phyloP scores from a whole-genome alignment of 2,797 vertebrate species.

The Muscicapa comitata region DNA sequence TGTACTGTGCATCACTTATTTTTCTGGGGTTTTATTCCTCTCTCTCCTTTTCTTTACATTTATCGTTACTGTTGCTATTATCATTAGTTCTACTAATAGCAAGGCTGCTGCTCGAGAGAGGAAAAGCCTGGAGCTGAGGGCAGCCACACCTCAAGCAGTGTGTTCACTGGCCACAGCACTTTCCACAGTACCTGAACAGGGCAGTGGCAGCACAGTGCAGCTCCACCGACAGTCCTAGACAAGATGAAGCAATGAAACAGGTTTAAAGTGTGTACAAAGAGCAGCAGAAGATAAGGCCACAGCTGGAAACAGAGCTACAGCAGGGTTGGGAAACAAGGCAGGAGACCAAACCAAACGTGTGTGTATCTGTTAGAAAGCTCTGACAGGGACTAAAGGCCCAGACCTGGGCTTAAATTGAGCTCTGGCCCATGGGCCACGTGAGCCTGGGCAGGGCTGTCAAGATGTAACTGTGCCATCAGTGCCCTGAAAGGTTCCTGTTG shows the following conservation, averaged over 20 bases:
- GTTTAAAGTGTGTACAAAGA: background rate
- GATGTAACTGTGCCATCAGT: background rate
- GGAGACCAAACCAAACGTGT: background rate
- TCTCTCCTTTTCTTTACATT: background rate
- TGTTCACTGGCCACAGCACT: background rate
- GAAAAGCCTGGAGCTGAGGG: background rate
- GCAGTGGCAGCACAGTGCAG: background rate
- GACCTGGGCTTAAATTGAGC: background rate
- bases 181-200: background rate
- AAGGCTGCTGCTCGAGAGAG: background rate
- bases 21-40: background rate
- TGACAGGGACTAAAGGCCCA: background rate
- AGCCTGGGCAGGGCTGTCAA: background rate
- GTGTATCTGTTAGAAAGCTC: background rate
- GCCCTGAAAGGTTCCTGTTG: background rate
- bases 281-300: background rate
- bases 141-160: fast-evolving
- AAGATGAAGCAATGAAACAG: background rate
- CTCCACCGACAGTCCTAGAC: too few relatives aligned
- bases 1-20: background rate
- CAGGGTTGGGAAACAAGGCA: background rate
- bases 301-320: background rate
- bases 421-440: background rate
- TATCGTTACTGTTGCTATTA: background rate
- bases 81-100: background rate